Evolutionary conservation across 2,888 invertebrate genomes (phyloP), one percentile per base, ranked within the genome.

Genomic region (Dicyrtoma fusca): DNA sequence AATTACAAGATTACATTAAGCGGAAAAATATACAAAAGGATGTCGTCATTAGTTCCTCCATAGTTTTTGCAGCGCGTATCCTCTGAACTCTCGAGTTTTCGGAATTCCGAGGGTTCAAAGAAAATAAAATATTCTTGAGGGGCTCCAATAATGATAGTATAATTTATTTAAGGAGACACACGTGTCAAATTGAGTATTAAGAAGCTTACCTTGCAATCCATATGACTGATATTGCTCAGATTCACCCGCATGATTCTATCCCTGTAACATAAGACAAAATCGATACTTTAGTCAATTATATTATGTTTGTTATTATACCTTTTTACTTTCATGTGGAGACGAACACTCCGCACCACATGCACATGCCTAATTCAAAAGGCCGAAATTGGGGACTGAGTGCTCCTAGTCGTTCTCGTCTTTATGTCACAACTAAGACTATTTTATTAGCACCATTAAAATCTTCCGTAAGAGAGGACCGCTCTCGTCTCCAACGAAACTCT

Each of bases 141-240:
- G 2, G 17, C 8, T 53, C 19, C 25, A n/a, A 34, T 59, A 23
- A 59, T 59, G 23, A 59, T 25, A 59, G 13, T 34, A 61, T 42
- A 61, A 61, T 34, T 61, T 21, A n/a, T n/a, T n/a, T n/a, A n/a
- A 59, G 25, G 23, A 66, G n/a, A n/a, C n/a, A n/a, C 66, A 53
- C 45, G 55, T 19, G 55, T 26, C 23, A 21, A 57, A 25, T 42
- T 25, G 14, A 47, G n/a, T 47, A 64, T 64, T 64, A 66, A 66
- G 25, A 57, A 42, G 86, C 89, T 88, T 84, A 90, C 92, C 87
- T 92, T 92, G 84, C 92, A 92, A 83, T 89, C 90, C 77, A 92
- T 91, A 82, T 91, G 89, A 84, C 91, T 92, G 84, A 93, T 92
- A 85, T 92, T 92, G 87, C 91, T 91, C 85, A 92, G 87, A 84